Conservation (phyloP, 2,797 vertebrate genomes). For the Tympanoctomys barrerae region DNA sequence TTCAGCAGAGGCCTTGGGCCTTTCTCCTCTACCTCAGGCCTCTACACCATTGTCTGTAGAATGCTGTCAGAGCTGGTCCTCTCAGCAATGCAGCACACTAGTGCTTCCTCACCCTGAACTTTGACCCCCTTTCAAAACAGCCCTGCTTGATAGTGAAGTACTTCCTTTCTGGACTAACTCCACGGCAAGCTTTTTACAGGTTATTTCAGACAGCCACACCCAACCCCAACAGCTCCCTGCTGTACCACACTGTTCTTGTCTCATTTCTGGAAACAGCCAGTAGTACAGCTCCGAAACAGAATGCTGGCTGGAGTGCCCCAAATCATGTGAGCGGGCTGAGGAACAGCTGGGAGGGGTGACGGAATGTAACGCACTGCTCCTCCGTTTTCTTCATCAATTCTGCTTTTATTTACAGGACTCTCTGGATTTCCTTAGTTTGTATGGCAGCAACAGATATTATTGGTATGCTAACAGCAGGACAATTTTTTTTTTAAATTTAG, state of each 20-base stretch:
- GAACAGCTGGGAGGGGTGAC: not conserved
- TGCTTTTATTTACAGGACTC: constrained; percentile 10
- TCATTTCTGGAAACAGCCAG: not conserved
- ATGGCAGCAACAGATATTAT: not conserved
- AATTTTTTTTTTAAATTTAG: too few species aligned
- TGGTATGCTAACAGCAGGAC: not conserved
- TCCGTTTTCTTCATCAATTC: not conserved
- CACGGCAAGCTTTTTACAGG: not conserved
- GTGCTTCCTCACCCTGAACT: not conserved
- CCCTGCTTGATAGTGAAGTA: not conserved
- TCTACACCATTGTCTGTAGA: not conserved
- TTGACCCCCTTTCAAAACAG: not conserved
- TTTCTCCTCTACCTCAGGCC: constrained; percentile 30
- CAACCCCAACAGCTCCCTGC: not conserved
- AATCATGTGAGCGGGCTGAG: not conserved
- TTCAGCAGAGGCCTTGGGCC: not conserved
- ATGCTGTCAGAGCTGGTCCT: not conserved
- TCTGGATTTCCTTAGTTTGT: not conserved
- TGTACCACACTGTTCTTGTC: not conserved
- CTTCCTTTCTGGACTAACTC: not conserved
- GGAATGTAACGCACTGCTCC: not conserved
- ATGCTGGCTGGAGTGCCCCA: not conserved
- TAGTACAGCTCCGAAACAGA: not conserved
- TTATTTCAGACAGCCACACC: not conserved
- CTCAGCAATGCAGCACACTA: not conserved